These are phyloP conservation scores for Megalops atlanticus DNA, from an alignment of 2,113 vertebrate species.

Conservation along the genomic window DNA sequence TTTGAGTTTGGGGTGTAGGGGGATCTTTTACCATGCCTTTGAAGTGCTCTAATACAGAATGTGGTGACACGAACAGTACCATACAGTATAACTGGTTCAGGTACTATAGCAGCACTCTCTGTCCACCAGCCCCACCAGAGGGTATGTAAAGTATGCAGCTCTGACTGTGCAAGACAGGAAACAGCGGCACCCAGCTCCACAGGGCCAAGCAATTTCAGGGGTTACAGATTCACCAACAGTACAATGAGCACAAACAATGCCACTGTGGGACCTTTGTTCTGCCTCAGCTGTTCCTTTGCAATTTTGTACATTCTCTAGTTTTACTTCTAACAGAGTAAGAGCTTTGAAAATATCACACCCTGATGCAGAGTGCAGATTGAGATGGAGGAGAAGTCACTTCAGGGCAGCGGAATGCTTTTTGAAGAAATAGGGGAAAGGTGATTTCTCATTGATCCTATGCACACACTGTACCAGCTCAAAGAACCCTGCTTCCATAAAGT, in stretches of 20 bases:
- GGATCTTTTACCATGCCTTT: background rate
- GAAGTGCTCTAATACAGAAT: background rate
- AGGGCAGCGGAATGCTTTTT: background rate
- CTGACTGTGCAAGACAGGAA: background rate
- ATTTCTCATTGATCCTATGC: background rate
- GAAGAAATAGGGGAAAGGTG: background rate
- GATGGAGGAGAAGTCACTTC: background rate
- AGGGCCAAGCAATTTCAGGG: constrained; percentile 10
- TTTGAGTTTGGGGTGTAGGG: background rate
- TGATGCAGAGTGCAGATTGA: background rate
- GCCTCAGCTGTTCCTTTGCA: background rate
- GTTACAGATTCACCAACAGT: constrained; percentile 1
- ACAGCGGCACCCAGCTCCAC: background rate
- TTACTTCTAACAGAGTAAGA: background rate
- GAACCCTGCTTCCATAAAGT: background rate
- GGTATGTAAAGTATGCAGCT: background rate
- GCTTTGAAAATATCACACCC: constrained; percentile 17
- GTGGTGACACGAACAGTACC: background rate
- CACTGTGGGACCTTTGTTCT: background rate
- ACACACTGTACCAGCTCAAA: background rate
- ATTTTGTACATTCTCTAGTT: background rate
- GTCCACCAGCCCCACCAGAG: background rate
- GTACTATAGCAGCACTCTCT: background rate
- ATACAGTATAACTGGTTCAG: background rate
- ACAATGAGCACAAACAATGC: background rate